Base-by-base conservation (phyloP, 2,113 vertebrate species). In the Herpailurus yagouaroundi region DNA sequence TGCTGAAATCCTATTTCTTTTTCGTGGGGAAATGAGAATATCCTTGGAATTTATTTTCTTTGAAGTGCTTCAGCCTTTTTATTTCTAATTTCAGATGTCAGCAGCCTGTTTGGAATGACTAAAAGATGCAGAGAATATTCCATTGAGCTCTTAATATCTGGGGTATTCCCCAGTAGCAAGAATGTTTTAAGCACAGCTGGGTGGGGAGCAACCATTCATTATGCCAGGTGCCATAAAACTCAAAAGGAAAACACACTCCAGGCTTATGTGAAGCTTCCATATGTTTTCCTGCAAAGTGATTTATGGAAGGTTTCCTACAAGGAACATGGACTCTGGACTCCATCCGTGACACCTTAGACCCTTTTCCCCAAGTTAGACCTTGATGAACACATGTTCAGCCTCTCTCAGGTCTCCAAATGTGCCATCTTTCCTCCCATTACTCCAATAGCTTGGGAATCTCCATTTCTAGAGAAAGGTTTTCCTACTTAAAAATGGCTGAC, bases 31-130 rank as follows among this genome's bases (percentile, higher is more conserved):
- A 98, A 97, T 95, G n/a, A 41, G 92, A 68, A 33, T 96, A 91
- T 96, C 83, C 73, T 68, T 91, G 0, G 63, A 96, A 93, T 97
- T 93, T 81, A 41, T 92, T 55, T 36, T 87, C 97, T 97, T 98
- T 98, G 96, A 98, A 98, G 94, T 97, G 55, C 57, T 89, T 91
- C 45, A 97, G 85, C 41, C 31, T 23, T 94, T 18, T 36, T 97
- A 89, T 45, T 89, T 98, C 86, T 97, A 97, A 98, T 98, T 98
- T 98, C 95, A 66, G 87, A 94, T 92, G 52, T 94, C 16, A 94
- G 48, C 55, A 81, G 92, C 18, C 48, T 85, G 60, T 88, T 91
- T 76, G 94, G 85, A 74, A 94, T 74, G 60, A 91, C 89, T 95
- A 63, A 95, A 81, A 12, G 48, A 95, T 73, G 84, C 88, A 86